These are phyloP conservation scores for Oopsacas minuta DNA, from an alignment of 37 sponge, comb jelly and placozoan genomes.

Conservation along the genomic window DNA sequence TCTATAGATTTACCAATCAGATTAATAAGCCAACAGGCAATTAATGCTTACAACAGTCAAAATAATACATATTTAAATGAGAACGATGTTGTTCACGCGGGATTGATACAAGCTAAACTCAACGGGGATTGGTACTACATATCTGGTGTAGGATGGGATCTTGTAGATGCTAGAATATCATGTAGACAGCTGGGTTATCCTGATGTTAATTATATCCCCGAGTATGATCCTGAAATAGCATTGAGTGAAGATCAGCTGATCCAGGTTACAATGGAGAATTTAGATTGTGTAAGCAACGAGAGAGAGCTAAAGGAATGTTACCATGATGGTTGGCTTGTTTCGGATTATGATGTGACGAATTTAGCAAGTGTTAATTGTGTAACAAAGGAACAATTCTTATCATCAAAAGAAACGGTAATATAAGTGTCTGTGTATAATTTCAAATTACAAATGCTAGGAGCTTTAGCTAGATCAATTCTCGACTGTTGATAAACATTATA, in stretches of 20 bases:
- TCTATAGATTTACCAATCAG: background rate
- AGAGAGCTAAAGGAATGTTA: slow-evolving; percentile 4
- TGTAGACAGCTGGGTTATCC: background rate
- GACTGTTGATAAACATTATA: too few relatives aligned
- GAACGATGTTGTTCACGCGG: background rate
- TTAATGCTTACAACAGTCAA: background rate
- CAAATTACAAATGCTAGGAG: too few relatives aligned
- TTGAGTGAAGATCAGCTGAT: background rate
- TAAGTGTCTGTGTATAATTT: too few relatives aligned
- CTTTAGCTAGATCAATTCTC: too few relatives aligned
- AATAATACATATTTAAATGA: background rate
- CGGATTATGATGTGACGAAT: background rate
- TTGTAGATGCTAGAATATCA: background rate
- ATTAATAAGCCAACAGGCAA: background rate
- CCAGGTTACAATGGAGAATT: background rate
- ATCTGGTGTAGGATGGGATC: background rate
- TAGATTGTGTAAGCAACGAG: background rate
- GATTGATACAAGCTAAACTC: background rate
- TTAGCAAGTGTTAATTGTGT: background rate
- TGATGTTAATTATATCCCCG: background rate
- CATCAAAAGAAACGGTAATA: background rate
- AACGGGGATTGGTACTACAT: background rate
- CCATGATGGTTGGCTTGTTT: background rate
- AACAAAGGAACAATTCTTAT: background rate
- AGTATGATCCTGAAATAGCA: background rate